Conservation (phyloP, 2,113 vertebrate genomes). For the Sorex fumeus region DNA sequence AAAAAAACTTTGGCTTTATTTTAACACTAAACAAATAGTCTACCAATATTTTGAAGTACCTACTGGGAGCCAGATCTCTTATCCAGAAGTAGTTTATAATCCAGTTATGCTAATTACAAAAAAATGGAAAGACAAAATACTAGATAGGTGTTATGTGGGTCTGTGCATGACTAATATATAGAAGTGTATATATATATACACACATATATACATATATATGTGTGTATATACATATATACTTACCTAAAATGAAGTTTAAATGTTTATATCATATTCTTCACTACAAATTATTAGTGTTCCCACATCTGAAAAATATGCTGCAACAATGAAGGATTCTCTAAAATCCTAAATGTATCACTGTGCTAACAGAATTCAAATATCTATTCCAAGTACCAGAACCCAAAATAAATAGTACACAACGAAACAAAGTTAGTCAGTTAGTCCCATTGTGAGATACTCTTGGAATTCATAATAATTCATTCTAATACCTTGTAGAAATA, state of each 20-base stretch:
- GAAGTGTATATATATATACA: too few species aligned
- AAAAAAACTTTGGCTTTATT: not conserved
- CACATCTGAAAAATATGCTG: not conserved
- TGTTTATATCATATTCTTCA: not conserved
- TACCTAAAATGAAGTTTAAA: not conserved
- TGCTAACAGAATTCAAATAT: not conserved
- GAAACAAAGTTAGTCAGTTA: not conserved
- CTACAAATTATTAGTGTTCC: not conserved
- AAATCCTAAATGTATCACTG: not conserved
- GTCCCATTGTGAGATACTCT: not conserved
- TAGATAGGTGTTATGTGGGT: too few species aligned
- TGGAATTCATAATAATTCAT: not conserved
- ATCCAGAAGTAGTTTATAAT: not conserved
- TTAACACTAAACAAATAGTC: slow-evolving; percentile 11
- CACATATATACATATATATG: too few species aligned
- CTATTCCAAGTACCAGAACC: not conserved
- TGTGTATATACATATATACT: too few species aligned
- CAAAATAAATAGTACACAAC: not conserved
- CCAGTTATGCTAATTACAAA: not conserved
- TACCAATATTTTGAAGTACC: not conserved
- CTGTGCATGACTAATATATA: too few species aligned
- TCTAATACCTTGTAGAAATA: not conserved
- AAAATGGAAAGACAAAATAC: not conserved
- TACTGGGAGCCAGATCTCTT: not conserved
- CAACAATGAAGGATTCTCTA: not conserved